A percentile compares a stretch with the other conserved stretches of the same genome.
Evolutionary conservation across 2,113 vertebrate genomes (phyloP).

Genomic region (Strigops habroptila): DNA sequence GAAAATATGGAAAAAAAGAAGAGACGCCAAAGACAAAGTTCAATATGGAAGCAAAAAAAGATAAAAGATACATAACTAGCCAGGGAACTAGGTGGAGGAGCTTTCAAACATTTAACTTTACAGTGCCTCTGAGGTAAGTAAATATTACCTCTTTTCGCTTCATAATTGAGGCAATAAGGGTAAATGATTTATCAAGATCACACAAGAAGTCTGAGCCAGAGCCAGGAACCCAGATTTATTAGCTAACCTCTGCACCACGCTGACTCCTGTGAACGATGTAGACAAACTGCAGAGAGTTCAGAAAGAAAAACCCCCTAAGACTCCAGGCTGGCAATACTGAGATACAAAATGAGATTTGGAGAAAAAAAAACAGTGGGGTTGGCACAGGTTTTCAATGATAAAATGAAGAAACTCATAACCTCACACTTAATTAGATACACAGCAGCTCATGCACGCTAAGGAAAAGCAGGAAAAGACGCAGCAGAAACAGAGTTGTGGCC

Average conservation of each 20-base stretch:
- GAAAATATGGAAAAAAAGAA: neutral
- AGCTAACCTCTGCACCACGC: neutral
- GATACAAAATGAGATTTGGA: neutral
- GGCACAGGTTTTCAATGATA: neutral
- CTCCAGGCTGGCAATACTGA: neutral
- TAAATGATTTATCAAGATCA: slow-evolving; percentile 52
- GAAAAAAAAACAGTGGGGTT: neutral
- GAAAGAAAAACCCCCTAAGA: neutral
- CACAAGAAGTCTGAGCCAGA: neutral
- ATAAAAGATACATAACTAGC: neutral
- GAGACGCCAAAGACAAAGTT: neutral
- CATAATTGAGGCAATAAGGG: slow-evolving; percentile 42
- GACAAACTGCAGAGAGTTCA: neutral
- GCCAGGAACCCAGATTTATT: slow-evolving; percentile 39
- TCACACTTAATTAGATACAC: neutral
- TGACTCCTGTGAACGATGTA: neutral
- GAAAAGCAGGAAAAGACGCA: neutral
- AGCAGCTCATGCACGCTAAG: rapidly evolving
- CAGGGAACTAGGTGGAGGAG: neutral
- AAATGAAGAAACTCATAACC: neutral
- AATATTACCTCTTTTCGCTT: slow-evolving; percentile 31
- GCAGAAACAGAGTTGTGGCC: neutral
- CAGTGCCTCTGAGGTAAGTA: slow-evolving; percentile 10
- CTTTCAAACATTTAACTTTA: neutral
- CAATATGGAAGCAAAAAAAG: neutral